phyloP scores from a whole-genome alignment of 2,797 vertebrate species.

The Bryconaethiops microstoma region DNA sequence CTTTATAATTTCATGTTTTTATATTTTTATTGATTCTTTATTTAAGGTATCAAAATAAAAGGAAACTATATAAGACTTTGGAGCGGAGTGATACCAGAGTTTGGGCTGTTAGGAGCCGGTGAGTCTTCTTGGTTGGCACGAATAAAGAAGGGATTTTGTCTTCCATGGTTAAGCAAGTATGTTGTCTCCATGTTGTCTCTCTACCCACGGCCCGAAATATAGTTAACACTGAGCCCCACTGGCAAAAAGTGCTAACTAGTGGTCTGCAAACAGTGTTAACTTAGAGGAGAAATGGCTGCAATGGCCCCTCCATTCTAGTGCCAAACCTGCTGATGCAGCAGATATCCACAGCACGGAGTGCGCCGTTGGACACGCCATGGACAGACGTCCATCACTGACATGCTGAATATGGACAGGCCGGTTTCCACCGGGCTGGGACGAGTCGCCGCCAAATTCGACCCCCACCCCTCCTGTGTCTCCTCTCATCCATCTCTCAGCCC shows the following conservation, averaged over 20 bases:
- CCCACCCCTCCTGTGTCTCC: slow-evolving; percentile 54
- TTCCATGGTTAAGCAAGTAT: too few relatives aligned
- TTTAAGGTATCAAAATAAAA: too few relatives aligned
- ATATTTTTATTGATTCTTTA: too few relatives aligned
- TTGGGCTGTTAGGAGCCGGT: too few relatives aligned
- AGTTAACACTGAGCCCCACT: too few relatives aligned
- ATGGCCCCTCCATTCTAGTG: not conserved
- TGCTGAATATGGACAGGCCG: slow-evolving; percentile 34
- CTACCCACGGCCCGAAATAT: too few relatives aligned
- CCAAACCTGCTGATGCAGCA: slow-evolving; percentile 9
- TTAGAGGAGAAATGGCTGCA: not conserved
- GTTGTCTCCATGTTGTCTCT: too few relatives aligned
- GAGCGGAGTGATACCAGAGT: too few relatives aligned
- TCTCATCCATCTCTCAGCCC: slow-evolving; percentile 28
- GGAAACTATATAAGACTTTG: too few relatives aligned
- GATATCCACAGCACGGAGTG: slow-evolving; percentile 4
- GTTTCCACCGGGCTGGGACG: slow-evolving; percentile 22
- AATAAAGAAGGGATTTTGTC: too few relatives aligned
- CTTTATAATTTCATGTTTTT: too few relatives aligned
- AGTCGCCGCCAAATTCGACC: slow-evolving; percentile 45
- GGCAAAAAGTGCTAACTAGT: not conserved
- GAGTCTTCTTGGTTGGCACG: too few relatives aligned
- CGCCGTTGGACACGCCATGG: slow-evolving; percentile 22
- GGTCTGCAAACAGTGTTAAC: slow-evolving; percentile 4
- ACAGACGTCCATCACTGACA: slow-evolving; percentile 40